Conservation (phyloP, 1,140 invertebrate genomes). For the Carposina sasakii region DNA sequence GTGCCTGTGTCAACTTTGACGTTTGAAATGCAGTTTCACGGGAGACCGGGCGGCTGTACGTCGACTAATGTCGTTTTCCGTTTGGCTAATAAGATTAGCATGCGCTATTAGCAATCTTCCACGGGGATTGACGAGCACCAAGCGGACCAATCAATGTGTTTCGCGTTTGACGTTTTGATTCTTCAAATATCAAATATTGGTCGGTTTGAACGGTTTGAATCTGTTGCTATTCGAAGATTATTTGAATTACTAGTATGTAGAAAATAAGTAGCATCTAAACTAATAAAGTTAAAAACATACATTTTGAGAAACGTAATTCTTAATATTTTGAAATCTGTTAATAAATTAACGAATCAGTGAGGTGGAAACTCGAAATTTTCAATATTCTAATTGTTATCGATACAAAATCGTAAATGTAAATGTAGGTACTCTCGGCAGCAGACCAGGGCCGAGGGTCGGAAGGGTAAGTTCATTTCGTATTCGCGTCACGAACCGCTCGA, state of each 20-base stretch:
- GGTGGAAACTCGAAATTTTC: too few relatives aligned
- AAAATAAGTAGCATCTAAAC: too few relatives aligned
- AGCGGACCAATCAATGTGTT: constrained; percentile 65
- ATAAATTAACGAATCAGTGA: too few relatives aligned
- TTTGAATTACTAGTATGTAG: too few relatives aligned
- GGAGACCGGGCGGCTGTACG: constrained; percentile 40
- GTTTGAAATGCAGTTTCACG: constrained; percentile 59
- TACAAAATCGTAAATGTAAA: constrained; percentile 66
- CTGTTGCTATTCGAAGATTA: too few relatives aligned
- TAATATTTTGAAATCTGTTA: too few relatives aligned
- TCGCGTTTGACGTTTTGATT: constrained; percentile 63
- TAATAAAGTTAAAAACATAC: too few relatives aligned
- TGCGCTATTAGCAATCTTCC: constrained; percentile 68
- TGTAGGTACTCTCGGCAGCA: constrained; percentile 35
- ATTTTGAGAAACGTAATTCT: too few relatives aligned
- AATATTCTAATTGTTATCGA: constrained; percentile 53
- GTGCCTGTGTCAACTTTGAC: constrained; percentile 55
- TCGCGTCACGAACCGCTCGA: constrained; percentile 57
- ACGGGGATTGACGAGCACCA: constrained; percentile 45
- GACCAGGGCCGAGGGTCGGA: constrained; percentile 27
- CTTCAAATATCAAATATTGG: constrained; percentile 46
- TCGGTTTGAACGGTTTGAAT: too few relatives aligned
- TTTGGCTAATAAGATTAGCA: constrained; percentile 69
- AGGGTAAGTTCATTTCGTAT: constrained; percentile 59
- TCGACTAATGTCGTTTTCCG: constrained; percentile 67